Base-by-base conservation (phyloP, 2,888 invertebrate genomes). In the Phortica magna region DNA sequence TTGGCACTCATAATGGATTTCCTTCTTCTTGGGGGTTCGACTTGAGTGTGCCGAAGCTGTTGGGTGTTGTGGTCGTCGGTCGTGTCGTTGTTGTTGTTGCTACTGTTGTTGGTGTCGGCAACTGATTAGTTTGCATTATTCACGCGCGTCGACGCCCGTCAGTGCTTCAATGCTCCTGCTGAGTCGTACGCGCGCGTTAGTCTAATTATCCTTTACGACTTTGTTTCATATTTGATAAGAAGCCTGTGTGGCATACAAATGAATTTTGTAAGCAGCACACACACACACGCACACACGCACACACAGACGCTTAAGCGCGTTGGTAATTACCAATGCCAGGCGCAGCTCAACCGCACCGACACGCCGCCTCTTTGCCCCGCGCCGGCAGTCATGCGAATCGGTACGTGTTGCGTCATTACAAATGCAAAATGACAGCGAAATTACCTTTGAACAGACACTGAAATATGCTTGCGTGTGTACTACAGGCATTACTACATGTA, bases 141-240 rank as follows among this genome's bases (percentile, higher is more conserved):
- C 79, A 88, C 79, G 76, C 76, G 75, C 39, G 72, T 31, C 48
- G 76, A 74, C 59, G 43, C 67, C 19, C 5, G 12, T 43, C 53
- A 74, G 14, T 55, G 53, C 31, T 31, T 31, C 31, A 31, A 31
- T 4, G 31, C 31, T 31, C 7, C 48, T 12, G 14, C 17, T 61
- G 22, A 17, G 12, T 22, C n/a, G 61, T 64, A 17, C 48, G 42
- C 42, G 22, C 53, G 70, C 42, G 81, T 80, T 80, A 78, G 80
- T 88, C 81, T 85, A 88, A 89, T 88, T 87, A 87, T 88, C 84
- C 86, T 87, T 86, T 88, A 86, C 88, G 89, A 84, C 88, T 86
- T 87, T 82, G 86, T 88, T 88, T 88, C 86, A 86, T 86, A 88
- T 86, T 86, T 86, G 89, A 87, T 86, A 88, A 88, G 86, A 85